A percentile compares a stretch with the other conserved stretches of the same genome.
Evolutionary conservation across 2,113 vertebrate genomes (phyloP).

Genomic region (Oreochromis spilurus): DNA sequence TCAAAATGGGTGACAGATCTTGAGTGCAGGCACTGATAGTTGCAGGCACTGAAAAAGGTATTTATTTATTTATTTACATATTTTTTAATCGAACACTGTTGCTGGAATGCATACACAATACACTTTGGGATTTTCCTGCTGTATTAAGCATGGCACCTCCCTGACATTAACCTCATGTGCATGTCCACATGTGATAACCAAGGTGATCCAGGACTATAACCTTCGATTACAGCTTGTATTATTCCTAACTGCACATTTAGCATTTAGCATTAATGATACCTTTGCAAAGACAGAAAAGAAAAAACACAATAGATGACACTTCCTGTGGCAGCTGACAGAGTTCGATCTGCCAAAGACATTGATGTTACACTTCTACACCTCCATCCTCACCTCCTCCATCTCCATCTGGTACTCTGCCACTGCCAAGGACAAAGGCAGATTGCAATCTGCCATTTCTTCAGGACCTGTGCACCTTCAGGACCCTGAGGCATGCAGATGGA

Average conservation of each 20-base stretch:
- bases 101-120: background rate
- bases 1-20: background rate
- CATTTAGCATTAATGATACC: background rate
- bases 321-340: background rate
- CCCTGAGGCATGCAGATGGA: background rate
- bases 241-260: background rate
- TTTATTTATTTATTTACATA: background rate
- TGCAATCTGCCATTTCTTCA: background rate
- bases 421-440: background rate
- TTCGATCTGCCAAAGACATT: background rate
- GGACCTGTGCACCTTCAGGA: background rate
- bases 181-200: background rate
- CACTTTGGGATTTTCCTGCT: background rate
- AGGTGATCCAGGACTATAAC: accelerated
- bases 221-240: background rate
- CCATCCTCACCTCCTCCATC: background rate
- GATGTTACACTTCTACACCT: background rate
- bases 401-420: background rate
- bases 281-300: background rate
- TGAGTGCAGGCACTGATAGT: background rate
- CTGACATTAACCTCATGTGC: background rate
- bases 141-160: background rate
- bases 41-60: background rate
- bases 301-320: background rate
- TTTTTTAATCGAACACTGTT: background rate